Conservation (phyloP, 2,113 vertebrate species). For the Acrocephalus arundinaceus region DNA sequence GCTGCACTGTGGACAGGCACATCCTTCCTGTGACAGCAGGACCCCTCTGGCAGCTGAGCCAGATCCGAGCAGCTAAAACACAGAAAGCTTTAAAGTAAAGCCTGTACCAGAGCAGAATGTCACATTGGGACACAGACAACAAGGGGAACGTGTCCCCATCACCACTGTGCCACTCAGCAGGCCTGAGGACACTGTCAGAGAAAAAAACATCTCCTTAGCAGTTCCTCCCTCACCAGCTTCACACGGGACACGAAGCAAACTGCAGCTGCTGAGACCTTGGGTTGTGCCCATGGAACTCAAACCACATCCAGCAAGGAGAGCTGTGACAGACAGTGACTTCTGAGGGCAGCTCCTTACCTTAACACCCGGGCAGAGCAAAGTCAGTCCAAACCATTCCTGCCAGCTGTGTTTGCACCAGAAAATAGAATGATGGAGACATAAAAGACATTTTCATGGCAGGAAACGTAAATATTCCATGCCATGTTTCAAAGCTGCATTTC, state of each 20-base stretch:
- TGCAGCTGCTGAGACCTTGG: fast-evolving
- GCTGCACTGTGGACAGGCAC: neutral
- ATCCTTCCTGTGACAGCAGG: neutral
- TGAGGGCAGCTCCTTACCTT: neutral
- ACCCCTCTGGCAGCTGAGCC: neutral
- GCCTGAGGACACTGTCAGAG: neutral
- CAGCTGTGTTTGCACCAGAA: neutral
- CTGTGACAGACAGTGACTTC: neutral
- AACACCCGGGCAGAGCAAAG: neutral
- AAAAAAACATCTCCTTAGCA: neutral
- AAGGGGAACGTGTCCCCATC: neutral
- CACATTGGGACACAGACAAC: neutral
- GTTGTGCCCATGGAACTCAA: neutral
- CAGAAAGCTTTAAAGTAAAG: neutral
- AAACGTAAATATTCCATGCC: neutral
- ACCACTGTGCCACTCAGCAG: neutral
- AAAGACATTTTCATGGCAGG: neutral
- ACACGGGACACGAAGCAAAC: fast-evolving
- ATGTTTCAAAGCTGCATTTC: slow-evolving; percentile 19
- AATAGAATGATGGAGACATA: neutral
- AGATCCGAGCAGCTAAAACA: neutral
- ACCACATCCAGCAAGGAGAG: neutral
- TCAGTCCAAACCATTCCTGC: neutral
- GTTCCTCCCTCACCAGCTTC: neutral
- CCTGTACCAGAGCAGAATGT: neutral